phyloP scores from a whole-genome alignment of 2,888 invertebrate genomes.

The Amblyjoppa fuscipennis region DNA sequence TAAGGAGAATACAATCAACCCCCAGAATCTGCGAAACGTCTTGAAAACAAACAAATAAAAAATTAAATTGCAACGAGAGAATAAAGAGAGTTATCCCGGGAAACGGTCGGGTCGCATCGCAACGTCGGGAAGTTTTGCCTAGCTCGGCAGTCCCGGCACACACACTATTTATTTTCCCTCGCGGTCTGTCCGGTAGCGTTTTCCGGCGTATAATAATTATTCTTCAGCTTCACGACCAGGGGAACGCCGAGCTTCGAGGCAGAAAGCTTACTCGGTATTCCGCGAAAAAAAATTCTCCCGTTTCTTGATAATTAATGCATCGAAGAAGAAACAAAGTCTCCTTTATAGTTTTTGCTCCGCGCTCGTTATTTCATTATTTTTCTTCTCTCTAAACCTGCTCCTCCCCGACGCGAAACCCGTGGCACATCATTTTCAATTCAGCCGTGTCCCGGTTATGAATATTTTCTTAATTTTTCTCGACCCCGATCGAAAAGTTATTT shows the following conservation, averaged over 20 bases:
- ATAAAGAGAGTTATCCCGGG: not conserved
- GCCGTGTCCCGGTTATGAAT: not conserved
- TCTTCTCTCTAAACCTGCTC: not conserved
- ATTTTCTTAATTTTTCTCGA: not conserved
- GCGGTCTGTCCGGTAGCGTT: conserved; percentile 45
- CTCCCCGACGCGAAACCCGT: no score
- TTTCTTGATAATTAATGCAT: conserved; percentile 35
- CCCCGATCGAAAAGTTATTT: not conserved
- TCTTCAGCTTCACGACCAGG: conserved; percentile 32
- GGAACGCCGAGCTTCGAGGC: not conserved
- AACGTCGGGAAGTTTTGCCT: conserved; percentile 31
- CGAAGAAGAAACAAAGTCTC: conserved; percentile 14
- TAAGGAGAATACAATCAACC: not conserved
- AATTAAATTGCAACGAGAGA: not conserved
- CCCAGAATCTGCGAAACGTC: not conserved
- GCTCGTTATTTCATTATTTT: conserved; percentile 6
- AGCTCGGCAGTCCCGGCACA: conserved; percentile 15
- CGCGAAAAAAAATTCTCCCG: conserved; percentile 37
- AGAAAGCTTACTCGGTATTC: conserved; percentile 29
- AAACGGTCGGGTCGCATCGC: conserved; percentile 30
- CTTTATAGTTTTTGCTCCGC: not conserved
- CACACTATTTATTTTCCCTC: conserved; percentile 49
- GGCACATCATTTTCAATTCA: not conserved
- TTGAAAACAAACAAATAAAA: conserved; percentile 23
- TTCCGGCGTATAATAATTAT: conserved; percentile 55